Evolutionary conservation across 2,888 invertebrate species (phyloP).

Genomic region (Pantelozetes paolii): DNA sequence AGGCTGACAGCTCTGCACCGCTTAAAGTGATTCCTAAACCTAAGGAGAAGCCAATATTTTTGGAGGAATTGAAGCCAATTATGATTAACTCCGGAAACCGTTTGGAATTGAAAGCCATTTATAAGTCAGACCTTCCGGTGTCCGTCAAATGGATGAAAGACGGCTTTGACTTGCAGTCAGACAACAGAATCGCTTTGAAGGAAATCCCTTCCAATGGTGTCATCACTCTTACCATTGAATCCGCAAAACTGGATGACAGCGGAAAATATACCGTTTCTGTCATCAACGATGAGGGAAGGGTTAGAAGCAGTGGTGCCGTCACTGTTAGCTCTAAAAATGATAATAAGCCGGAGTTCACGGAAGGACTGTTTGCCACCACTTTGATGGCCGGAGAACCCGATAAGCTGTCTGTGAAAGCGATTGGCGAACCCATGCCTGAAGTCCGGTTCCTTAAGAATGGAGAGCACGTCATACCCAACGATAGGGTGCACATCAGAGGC

Average conservation of each 20-base stretch:
- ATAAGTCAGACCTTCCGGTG: constrained; percentile 57
- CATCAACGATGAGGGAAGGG: constrained; percentile 58
- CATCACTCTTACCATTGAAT: constrained; percentile 70
- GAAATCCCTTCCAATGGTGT: constrained; percentile 72
- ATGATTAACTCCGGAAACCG: constrained; percentile 60
- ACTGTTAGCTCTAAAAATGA: constrained; percentile 34
- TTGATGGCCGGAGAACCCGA: constrained; percentile 70
- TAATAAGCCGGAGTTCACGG: constrained; percentile 62
- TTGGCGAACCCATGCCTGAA: constrained; percentile 16
- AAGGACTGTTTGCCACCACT: constrained; percentile 54
- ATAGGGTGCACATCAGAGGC: constrained; percentile 51
- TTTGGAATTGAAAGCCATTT: constrained; percentile 73
- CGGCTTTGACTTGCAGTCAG: constrained; percentile 46
- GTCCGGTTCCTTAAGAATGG: constrained; percentile 60
- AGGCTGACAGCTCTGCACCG: constrained; percentile 47
- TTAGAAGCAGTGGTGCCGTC: constrained; percentile 44
- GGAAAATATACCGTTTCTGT: constrained; percentile 83
- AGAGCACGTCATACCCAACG: constrained; percentile 53
- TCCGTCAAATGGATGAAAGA: constrained; percentile 47
- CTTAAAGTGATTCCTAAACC: constrained; percentile 35
- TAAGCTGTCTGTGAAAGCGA: constrained; percentile 67
- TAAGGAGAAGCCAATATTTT: constrained; percentile 44
- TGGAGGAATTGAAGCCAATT: constrained; percentile 36
- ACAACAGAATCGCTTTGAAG: constrained; percentile 43
- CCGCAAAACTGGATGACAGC: constrained; percentile 71